phyloP scores from a whole-genome alignment of 2,888 invertebrate genomes.

The Hermaeophaga mercurialis region DNA sequence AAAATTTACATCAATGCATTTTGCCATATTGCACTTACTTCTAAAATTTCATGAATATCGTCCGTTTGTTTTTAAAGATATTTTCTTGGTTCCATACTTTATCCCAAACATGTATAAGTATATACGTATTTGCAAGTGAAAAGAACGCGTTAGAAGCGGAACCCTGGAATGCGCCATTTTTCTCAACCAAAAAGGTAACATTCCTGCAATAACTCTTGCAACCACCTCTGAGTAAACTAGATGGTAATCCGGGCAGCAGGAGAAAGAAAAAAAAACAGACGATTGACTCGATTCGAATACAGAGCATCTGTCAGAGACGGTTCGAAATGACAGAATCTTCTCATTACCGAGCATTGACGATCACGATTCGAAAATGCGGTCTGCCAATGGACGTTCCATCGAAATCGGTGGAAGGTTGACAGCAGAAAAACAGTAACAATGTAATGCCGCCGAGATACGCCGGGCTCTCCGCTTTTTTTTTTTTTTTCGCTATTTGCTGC shows the following conservation, averaged over 20 bases:
- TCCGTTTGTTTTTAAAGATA: no score
- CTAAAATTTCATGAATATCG: no score
- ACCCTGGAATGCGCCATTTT: no score
- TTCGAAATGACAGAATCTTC: slow-evolving; percentile 36
- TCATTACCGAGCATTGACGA: slow-evolving; percentile 37
- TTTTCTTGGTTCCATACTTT: no score
- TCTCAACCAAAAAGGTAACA: no score
- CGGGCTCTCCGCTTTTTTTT: no score
- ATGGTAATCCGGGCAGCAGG: slow-evolving; percentile 34
- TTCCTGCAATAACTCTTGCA: slow-evolving; percentile 18
- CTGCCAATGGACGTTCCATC: slow-evolving; percentile 34
- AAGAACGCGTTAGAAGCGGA: no score
- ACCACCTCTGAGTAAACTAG: slow-evolving; percentile 34
- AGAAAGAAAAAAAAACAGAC: slow-evolving; percentile 28
- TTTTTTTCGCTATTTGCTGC: no score
- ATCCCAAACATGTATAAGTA: no score
- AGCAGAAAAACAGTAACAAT: slow-evolving; percentile 36
- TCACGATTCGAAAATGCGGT: slow-evolving; percentile 34
- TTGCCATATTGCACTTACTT: no score
- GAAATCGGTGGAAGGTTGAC: slow-evolving; percentile 32
- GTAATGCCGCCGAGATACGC: slow-evolving; percentile 22
- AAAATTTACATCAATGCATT: no score
- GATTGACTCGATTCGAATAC: slow-evolving; percentile 29
- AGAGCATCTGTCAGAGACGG: slow-evolving; percentile 34
- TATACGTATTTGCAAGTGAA: no score